Evolutionary conservation across 2,888 invertebrate genomes (phyloP).

Genomic region (Biston betularia): DNA sequence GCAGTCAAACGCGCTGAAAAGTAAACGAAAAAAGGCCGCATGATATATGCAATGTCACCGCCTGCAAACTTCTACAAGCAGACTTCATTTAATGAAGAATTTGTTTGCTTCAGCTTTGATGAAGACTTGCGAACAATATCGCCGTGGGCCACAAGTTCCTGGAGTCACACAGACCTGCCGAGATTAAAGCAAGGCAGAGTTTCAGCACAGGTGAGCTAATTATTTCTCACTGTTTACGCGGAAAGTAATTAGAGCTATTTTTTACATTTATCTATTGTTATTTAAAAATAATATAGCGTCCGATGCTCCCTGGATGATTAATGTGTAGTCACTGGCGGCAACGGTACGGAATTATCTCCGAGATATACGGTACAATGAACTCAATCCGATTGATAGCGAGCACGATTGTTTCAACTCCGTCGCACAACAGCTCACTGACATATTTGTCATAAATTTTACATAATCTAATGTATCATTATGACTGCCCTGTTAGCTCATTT

Average conservation of each 20-base stretch:
- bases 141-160: conserved; percentile 91
- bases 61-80: conserved; percentile 24
- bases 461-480: conserved; percentile 3
- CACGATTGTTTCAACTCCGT: conserved; percentile 54
- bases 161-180: conserved; percentile 93
- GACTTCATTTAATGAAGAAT: conserved; percentile 41
- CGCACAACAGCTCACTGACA: conserved; percentile 47
- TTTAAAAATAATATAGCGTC: conserved; percentile 20
- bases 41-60: conserved; percentile 7
- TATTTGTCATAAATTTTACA: conserved; percentile 21
- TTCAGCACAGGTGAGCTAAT: conserved; percentile 88
- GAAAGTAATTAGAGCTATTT: not conserved
- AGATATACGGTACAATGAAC: conserved; percentile 53
- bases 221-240: conserved; percentile 17
- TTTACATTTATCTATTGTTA: conserved; percentile 19
- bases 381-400: conserved; percentile 53
- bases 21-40: conserved; percentile 25
- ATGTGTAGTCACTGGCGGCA: conserved; percentile 32
- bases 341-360: conserved; percentile 44
- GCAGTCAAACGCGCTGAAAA: conserved; percentile 30
- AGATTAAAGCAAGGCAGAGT: conserved; percentile 91
- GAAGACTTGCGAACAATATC: conserved; percentile 89
- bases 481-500: too few relatives aligned
- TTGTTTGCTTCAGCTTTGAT: conserved; percentile 77
- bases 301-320: conserved; percentile 33